Percentiles rank a stretch among this genome's conserved stretches.
phyloP scores from a whole-genome alignment of 2,888 invertebrate genomes.

The Keiferia lycopersicella region DNA sequence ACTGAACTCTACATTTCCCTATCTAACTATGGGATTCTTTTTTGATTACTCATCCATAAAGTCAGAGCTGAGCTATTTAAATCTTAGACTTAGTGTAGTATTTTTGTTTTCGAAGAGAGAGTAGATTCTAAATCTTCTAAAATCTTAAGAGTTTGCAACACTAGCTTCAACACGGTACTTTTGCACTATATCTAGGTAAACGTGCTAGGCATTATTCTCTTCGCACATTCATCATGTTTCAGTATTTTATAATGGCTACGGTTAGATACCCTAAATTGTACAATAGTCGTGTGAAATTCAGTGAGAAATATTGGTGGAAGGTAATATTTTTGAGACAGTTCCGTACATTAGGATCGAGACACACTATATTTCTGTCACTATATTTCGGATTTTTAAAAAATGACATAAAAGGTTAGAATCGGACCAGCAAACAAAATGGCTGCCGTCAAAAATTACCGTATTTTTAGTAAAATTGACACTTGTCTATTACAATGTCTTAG shows the following conservation, averaged over 20 bases:
- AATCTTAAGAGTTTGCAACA: background rate
- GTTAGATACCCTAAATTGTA: background rate
- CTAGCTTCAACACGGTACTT: constrained; percentile 36
- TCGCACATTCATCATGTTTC: constrained; percentile 34
- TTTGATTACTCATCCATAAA: too few species aligned
- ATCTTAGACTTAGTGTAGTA: too few species aligned
- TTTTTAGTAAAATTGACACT: constrained; percentile 78
- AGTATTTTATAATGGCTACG: constrained; percentile 12
- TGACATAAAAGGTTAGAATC: too few species aligned
- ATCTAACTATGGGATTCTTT: too few species aligned
- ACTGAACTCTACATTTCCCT: too few species aligned
- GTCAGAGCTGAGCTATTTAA: too few species aligned
- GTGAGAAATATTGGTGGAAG: background rate
- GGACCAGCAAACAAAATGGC: constrained; percentile 51
- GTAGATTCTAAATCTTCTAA: background rate
- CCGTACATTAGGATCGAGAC: too few species aligned
- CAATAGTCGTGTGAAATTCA: background rate
- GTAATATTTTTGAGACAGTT: too few species aligned
- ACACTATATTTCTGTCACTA: background rate
- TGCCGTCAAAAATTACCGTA: constrained; percentile 68
- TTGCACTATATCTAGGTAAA: constrained; percentile 37
- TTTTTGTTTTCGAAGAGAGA: too few species aligned
- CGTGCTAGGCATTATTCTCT: constrained; percentile 30
- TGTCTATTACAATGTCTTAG: constrained; percentile 54
- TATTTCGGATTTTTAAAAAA: background rate